Conservation (phyloP, 2,797 vertebrate genomes). For the Karalla daura region DNA sequence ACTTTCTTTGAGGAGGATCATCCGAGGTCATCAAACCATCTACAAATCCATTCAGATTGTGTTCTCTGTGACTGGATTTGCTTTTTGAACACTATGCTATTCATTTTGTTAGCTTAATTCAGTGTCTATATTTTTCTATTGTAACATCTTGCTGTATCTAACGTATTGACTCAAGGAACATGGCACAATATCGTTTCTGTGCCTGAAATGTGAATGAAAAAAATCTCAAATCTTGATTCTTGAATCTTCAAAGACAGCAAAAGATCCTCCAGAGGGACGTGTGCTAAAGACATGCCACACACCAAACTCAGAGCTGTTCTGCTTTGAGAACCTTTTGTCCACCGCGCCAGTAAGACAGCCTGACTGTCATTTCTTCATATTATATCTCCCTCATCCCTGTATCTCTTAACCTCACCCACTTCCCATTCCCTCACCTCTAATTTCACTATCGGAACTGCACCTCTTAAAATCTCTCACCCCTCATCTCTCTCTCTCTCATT, state of each 20-base stretch:
- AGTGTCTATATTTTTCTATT: no score
- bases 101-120: no score
- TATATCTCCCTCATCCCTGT: slow-evolving; percentile 41
- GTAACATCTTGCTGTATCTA: no score
- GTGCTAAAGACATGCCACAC: not conserved
- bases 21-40: not conserved
- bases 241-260: not conserved
- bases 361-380: slow-evolving; percentile 32
- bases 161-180: no score
- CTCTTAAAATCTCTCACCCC: slow-evolving; percentile 59
- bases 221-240: no score
- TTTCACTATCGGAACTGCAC: slow-evolving; percentile 65
- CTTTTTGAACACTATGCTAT: no score
- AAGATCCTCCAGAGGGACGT: not conserved
- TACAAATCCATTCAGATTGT: no score
- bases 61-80: no score
- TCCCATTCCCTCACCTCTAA: slow-evolving; percentile 56
- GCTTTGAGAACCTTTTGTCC: not conserved
- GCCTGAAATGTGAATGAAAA: no score
- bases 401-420: slow-evolving; percentile 51
- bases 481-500: slow-evolving; percentile 54
- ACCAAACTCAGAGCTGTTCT: not conserved
- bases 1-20: not conserved
- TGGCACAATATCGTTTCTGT: no score
- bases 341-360: slow-evolving; percentile 12